Evolutionary conservation across 2,797 vertebrate species (phyloP).

Genomic region (Todus mexicanus): DNA sequence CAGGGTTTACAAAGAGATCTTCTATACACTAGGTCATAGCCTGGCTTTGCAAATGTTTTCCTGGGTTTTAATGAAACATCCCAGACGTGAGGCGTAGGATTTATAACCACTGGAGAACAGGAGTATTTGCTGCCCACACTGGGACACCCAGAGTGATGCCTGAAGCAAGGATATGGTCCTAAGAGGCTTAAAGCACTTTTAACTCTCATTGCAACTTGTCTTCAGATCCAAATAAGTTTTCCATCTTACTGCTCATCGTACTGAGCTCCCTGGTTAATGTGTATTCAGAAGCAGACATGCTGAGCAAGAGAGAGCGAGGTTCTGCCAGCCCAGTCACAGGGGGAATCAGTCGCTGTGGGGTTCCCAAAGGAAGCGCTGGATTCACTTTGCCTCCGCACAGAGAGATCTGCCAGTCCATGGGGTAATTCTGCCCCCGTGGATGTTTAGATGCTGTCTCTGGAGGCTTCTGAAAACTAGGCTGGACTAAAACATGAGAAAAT

Average conservation of each 20-base stretch:
- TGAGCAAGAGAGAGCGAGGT: neutral
- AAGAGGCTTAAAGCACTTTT: neutral
- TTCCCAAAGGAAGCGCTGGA: neutral
- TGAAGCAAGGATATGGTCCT: neutral
- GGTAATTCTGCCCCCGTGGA: neutral
- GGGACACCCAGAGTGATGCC: neutral
- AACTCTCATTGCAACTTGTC: neutral
- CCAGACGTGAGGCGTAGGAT: neutral
- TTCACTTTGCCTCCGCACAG: neutral
- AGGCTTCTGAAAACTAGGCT: neutral
- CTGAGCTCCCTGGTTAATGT: neutral
- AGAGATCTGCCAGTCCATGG: neutral
- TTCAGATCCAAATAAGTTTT: neutral
- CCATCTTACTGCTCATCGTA: neutral
- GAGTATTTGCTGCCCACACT: neutral
- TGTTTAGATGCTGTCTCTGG: neutral
- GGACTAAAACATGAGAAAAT: neutral
- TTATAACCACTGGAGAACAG: neutral
- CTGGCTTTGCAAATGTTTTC: slow-evolving; percentile 12
- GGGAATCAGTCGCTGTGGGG: neutral
- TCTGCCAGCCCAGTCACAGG: neutral
- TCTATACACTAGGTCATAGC: neutral
- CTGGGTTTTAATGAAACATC: neutral
- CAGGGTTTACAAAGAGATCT: slow-evolving; percentile 32
- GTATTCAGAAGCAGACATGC: neutral